These are phyloP conservation scores for Merluccius polli DNA, from an alignment of 2,797 vertebrate genomes.

Conservation along the genomic window DNA sequence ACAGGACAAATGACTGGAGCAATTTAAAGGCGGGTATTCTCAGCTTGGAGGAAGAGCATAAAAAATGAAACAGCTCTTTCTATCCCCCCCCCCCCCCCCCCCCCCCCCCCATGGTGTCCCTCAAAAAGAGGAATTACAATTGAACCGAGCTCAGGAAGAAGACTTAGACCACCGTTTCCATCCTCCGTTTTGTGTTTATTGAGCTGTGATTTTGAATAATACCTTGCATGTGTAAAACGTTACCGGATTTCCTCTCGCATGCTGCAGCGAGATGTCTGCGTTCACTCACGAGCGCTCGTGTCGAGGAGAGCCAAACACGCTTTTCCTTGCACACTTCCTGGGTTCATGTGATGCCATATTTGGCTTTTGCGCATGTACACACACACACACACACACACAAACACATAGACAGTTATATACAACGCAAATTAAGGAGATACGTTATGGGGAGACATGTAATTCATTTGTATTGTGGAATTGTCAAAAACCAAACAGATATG, in stretches of 20 bases:
- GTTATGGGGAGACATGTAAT: neutral
- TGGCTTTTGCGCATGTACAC: slow-evolving; percentile 27
- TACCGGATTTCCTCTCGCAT: slow-evolving; percentile 57
- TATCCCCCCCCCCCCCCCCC: neutral
- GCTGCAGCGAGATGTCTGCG: slow-evolving; percentile 45
- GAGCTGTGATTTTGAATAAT: slow-evolving; percentile 63
- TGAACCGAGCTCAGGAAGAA: slow-evolving; percentile 37
- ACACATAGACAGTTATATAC: neutral
- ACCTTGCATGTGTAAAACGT: slow-evolving; percentile 53
- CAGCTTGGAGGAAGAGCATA: neutral
- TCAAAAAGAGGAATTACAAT: slow-evolving; percentile 25
- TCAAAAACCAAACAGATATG: neutral
- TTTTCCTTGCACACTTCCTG: slow-evolving; percentile 50
- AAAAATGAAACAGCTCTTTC: neutral
- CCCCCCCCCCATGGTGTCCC: neutral
- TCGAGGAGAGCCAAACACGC: slow-evolving; percentile 50
- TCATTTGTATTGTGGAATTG: neutral
- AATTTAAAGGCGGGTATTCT: neutral
- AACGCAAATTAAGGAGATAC: neutral
- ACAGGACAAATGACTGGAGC: neutral
- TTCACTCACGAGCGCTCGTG: slow-evolving; percentile 44
- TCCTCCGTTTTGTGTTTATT: slow-evolving; percentile 57
- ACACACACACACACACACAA: slow-evolving; percentile 23
- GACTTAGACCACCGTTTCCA: slow-evolving; percentile 48
- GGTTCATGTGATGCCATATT: slow-evolving; percentile 33